Evolutionary conservation across 2,888 invertebrate genomes (phyloP).

Genomic region (Oscheius myriophilus): DNA sequence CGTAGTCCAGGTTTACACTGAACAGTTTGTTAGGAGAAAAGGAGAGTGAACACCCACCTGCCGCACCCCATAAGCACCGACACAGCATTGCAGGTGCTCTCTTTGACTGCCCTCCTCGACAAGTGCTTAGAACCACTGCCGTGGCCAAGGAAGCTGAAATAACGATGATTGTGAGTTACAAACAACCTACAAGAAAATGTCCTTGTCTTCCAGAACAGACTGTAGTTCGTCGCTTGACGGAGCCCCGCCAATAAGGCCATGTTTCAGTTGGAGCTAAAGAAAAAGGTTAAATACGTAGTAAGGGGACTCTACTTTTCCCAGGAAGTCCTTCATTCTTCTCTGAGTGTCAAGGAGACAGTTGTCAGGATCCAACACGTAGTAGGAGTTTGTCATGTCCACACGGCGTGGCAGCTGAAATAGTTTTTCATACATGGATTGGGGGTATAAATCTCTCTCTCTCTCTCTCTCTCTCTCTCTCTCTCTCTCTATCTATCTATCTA

Average conservation of each 20-base stretch:
- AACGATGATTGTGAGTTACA: neutral
- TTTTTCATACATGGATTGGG: too few species aligned
- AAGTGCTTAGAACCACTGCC: constrained; percentile 45
- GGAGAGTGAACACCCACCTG: constrained; percentile 39
- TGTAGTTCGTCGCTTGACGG: constrained; percentile 42
- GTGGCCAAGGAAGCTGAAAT: constrained; percentile 56
- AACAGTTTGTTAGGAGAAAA: neutral
- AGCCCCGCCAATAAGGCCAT: constrained; percentile 48
- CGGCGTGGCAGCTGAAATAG: constrained; percentile 53
- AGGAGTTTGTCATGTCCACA: constrained; percentile 56
- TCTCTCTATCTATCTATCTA: too few species aligned
- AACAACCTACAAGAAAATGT: constrained; percentile 57
- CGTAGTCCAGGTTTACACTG: constrained; percentile 56
- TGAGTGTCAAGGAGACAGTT: constrained; percentile 61
- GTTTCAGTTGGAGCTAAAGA: constrained; percentile 36
- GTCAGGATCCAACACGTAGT: constrained; percentile 66
- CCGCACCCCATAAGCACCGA: constrained; percentile 65
- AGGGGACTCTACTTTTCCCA: constrained; percentile 40
- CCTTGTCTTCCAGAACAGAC: constrained; percentile 45
- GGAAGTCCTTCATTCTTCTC: constrained; percentile 49
- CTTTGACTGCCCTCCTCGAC: constrained; percentile 45
- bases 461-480: too few species aligned
- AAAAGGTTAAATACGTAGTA: too few species aligned
- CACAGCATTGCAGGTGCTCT: constrained; percentile 58
- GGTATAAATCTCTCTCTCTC: too few species aligned